These are phyloP conservation scores for Tenualosa thibaudeaui DNA, from an alignment of 2,797 vertebrate genomes.

Conservation along the genomic window DNA sequence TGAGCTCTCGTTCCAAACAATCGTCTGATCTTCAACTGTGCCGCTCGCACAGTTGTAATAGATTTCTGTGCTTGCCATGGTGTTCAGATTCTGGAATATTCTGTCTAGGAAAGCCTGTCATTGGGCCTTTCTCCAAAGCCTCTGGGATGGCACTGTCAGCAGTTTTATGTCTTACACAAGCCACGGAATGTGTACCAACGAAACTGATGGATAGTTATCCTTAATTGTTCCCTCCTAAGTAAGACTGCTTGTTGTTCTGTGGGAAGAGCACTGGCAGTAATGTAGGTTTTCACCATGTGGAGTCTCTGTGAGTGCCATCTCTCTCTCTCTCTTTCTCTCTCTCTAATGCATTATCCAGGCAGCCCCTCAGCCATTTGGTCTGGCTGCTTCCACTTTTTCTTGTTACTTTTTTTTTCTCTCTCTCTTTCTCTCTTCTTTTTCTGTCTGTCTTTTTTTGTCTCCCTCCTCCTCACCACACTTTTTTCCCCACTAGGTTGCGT, in stretches of 20 bases:
- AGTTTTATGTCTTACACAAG: not conserved
- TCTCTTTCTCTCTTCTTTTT: conserved; percentile 29
- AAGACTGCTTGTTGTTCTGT: conserved; percentile 13
- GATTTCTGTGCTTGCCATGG: not conserved
- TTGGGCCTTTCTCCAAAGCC: not conserved
- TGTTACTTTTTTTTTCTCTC: conserved; percentile 51
- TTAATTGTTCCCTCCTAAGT: conserved; percentile 21
- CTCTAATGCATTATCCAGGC: conserved; percentile 76
- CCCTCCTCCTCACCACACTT: conserved; percentile 34
- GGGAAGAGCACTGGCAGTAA: conserved; percentile 60
- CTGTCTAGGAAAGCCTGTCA: not conserved
- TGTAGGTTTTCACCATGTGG: conserved; percentile 66
- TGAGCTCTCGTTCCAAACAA: not conserved
- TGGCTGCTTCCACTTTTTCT: conserved; percentile 44
- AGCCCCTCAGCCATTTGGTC: conserved; percentile 75
- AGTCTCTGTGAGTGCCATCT: conserved; percentile 43
- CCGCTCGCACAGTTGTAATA: not conserved
- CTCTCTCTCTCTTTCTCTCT: not conserved
- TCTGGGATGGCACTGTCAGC: not conserved
- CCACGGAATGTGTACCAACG: not conserved
- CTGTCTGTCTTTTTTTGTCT: conserved; percentile 36
- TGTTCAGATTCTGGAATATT: not conserved
- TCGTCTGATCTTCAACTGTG: not conserved
- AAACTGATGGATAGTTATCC: not conserved
- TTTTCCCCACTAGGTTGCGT: too few relatives aligned